Evolutionary conservation across 2,797 vertebrate genomes (phyloP).

Genomic region (Propithecus perrieri): DNA sequence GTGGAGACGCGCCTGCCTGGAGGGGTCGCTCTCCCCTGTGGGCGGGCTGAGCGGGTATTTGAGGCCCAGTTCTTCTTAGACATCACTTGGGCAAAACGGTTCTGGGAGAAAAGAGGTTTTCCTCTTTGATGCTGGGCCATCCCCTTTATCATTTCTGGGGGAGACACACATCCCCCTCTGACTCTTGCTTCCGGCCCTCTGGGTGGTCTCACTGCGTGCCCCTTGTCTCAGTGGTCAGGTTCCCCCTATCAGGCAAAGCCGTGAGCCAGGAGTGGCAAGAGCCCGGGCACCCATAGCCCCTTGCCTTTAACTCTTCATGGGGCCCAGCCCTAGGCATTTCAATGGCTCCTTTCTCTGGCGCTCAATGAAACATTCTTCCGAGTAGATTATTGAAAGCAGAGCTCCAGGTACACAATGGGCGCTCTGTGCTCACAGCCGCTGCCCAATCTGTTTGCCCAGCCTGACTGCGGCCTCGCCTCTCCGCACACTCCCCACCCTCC

Average conservation of each 20-base stretch:
- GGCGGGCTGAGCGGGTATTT: neutral
- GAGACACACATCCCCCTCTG: neutral
- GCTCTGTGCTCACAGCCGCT: conserved; percentile 86
- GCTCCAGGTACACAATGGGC: conserved; percentile 86
- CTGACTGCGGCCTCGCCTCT: conserved; percentile 76
- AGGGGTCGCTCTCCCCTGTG: neutral
- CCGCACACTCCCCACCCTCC: conserved; percentile 75
- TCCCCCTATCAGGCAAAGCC: neutral
- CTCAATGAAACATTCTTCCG: conserved; percentile 88
- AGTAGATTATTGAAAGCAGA: conserved; percentile 88
- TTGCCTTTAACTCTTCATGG: conserved; percentile 82
- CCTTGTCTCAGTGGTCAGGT: neutral
- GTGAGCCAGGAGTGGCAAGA: neutral
- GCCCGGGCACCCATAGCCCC: neutral
- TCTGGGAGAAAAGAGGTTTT: neutral
- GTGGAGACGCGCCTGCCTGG: neutral
- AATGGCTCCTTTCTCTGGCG: conserved; percentile 87
- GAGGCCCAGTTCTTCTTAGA: neutral
- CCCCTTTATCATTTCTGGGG: neutral
- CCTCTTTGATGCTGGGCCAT: neutral
- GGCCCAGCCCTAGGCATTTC: conserved; percentile 75
- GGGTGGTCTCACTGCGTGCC: conserved; percentile 17
- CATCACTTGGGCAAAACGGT: neutral
- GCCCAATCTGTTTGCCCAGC: conserved; percentile 86
- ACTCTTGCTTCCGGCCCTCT: neutral